Evolutionary conservation across 2,888 invertebrate species (phyloP).

Genomic region (Dysmachus trigonus): DNA sequence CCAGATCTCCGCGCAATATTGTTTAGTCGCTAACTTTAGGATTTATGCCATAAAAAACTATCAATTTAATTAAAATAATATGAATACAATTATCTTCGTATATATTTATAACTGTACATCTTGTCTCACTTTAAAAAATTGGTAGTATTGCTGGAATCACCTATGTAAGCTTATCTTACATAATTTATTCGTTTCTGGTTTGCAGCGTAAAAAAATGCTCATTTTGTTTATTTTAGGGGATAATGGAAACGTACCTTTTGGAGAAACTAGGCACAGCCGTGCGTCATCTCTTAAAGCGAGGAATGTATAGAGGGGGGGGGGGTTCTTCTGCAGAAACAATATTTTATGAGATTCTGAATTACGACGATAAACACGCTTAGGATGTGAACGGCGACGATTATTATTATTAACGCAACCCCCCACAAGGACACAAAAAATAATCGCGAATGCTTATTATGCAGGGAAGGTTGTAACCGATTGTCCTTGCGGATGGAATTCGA

Average conservation of each 20-base stretch:
- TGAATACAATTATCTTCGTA: conserved; percentile 28
- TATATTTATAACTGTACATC: conserved; percentile 38
- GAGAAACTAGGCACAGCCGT: background rate
- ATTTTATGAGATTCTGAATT: background rate
- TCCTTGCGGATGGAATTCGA: background rate
- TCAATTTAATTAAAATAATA: conserved; percentile 39
- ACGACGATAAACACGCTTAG: background rate
- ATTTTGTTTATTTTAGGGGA: background rate
- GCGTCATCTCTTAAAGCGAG: background rate
- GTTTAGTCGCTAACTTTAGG: conserved; percentile 28
- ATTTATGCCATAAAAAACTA: conserved; percentile 41
- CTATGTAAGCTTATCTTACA: conserved; percentile 35
- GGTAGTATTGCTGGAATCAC: conserved; percentile 45
- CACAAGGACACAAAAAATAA: background rate
- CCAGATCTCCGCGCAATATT: background rate
- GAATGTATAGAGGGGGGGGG: background rate
- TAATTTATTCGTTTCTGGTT: conserved; percentile 29
- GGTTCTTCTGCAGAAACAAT: background rate
- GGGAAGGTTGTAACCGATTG: background rate
- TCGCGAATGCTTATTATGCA: background rate
- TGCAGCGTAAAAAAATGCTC: background rate
- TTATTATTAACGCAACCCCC: background rate
- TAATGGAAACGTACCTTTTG: background rate
- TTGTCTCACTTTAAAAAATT: conserved; percentile 36
- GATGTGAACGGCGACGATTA: background rate